phyloP scores from a whole-genome alignment of 2,797 vertebrate species.

The Anniella stebbinsi region DNA sequence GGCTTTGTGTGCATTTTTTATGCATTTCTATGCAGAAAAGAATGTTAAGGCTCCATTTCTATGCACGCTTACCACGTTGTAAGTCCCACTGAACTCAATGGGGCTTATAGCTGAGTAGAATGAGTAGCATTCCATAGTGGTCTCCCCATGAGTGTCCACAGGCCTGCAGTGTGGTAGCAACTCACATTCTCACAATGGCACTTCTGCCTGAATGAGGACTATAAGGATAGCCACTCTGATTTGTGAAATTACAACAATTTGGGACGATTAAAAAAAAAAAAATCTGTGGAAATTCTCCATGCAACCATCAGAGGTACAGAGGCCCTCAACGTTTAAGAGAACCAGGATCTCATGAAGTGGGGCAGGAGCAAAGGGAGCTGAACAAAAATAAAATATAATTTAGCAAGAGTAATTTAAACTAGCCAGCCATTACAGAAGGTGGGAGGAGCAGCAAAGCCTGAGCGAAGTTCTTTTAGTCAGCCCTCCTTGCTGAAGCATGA shows the following conservation, averaged over 20 bases:
- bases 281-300: background rate
- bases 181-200: background rate
- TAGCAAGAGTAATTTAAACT: background rate
- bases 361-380: background rate
- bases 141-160: too few relatives aligned
- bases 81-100: too few relatives aligned
- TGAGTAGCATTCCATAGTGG: background rate
- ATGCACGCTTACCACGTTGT: too few relatives aligned
- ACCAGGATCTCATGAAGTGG: fast-evolving
- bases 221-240: background rate
- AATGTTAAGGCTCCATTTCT: background rate
- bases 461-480: background rate
- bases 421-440: background rate
- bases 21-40: background rate
- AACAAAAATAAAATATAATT: too few relatives aligned
- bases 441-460: background rate
- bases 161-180: background rate
- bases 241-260: background rate
- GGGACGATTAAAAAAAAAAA: background rate
- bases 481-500: background rate
- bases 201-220: background rate
- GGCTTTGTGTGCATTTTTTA: background rate
- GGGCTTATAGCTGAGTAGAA: too few relatives aligned
- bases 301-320: background rate
- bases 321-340: fast-evolving